Evolutionary conservation across 2,113 vertebrate genomes (phyloP).

Genomic region (Nycticryphes semicollaris): DNA sequence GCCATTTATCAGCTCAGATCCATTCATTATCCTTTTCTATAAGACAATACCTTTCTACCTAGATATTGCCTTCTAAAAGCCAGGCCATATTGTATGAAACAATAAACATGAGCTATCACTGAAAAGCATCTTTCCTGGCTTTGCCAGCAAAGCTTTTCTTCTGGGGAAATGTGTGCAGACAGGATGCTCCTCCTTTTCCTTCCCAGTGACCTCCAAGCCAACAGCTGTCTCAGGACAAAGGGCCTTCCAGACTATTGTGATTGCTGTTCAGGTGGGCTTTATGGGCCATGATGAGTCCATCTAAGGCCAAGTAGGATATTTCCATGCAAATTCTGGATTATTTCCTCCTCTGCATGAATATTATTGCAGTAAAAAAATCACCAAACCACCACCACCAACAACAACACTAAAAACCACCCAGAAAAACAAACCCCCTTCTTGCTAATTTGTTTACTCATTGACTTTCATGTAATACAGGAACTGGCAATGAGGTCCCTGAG

Average conservation of each 20-base stretch:
- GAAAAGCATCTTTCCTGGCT: slow-evolving; percentile 75
- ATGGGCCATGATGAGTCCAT: neutral
- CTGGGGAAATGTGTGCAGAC: slow-evolving; percentile 48
- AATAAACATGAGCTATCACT: slow-evolving; percentile 72
- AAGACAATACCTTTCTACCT: slow-evolving; percentile 26
- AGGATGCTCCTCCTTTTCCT: slow-evolving; percentile 77
- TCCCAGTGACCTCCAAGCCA: slow-evolving; percentile 35
- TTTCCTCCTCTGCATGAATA: slow-evolving; percentile 1
- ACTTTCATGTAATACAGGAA: neutral
- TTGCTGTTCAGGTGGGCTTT: neutral
- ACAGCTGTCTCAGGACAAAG: slow-evolving; percentile 17
- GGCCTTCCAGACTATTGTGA: neutral
- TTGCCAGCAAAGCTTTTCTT: slow-evolving; percentile 20
- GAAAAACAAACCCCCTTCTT: neutral
- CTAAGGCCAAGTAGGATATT: neutral
- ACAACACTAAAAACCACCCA: neutral
- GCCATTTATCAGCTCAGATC: slow-evolving; percentile 23
- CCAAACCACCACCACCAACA: neutral
- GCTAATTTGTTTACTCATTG: neutral
- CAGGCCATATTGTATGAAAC: slow-evolving; percentile 42
- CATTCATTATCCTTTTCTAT: slow-evolving; percentile 31
- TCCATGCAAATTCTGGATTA: neutral
- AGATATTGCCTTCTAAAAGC: slow-evolving; percentile 16
- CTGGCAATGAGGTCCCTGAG: neutral
- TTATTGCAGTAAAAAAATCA: neutral